Base-by-base conservation (phyloP, 2,113 vertebrate species). In the Atlantisia rogersi region DNA sequence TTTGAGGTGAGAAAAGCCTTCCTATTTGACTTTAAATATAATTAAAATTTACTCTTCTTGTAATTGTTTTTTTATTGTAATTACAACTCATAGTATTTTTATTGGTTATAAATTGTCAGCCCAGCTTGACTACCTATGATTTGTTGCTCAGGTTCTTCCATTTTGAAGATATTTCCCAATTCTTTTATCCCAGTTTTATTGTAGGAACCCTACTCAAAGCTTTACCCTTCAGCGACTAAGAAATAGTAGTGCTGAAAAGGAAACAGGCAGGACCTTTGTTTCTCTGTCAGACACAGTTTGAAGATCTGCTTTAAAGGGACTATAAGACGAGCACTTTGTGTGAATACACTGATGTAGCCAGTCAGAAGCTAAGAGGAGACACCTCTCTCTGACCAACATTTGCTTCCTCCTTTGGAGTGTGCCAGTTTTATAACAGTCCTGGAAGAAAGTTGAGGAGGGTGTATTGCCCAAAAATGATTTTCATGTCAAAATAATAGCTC, bases 61-160 rank as follows among this genome's bases (percentile, higher is more conserved):
- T 28, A 76, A 29, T 35, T 73, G 10, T 0, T 3, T 75, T 59
- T 9, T 0, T 2, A 37, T 42, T 80, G 1, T 7, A 18, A 18
- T 52, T 53, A 40, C 1, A 76, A 71, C 25, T 35, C 3, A 2
- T 31, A 50, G 11, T 32, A 62, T 24, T 56, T 91, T 69, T 32
- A 44, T 20, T 10, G 6, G 8, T 58, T 31, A 0, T 16, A 62
- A 44, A 0, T 70, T 58, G 24, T 37, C 71, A 71, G 17, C 8
- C 9, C 25, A 39, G 8, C 12, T 48, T 71, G 31, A 21, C 7
- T 70, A 42, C 4, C 18, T 8, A 10, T 1, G 15, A 14, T 37
- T 35, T 81, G 5, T 40, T 58, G 6, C 10, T 39, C 24, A 78
- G 11, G 4, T 76, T 78, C 65, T 64, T 63, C 14, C 39, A 37